These are phyloP conservation scores for Sicus ferrugineus DNA, from an alignment of 2,888 invertebrate genomes.

Conservation along the genomic window DNA sequence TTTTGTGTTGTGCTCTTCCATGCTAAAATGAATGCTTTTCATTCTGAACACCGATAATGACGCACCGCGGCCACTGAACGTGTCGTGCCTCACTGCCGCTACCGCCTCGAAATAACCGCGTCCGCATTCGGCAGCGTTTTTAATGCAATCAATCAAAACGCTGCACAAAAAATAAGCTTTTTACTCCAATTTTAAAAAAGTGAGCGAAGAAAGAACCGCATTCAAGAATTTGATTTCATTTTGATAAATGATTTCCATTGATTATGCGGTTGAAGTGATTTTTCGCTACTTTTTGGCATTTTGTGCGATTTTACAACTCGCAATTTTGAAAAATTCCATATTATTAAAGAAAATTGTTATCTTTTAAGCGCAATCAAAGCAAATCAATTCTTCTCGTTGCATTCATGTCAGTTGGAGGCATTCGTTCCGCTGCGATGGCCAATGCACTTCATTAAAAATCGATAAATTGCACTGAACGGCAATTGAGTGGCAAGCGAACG, in stretches of 20 bases:
- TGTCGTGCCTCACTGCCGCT: not conserved
- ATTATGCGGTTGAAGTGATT: not conserved
- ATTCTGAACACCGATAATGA: conserved; percentile 21
- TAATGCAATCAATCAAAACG: conserved; percentile 25
- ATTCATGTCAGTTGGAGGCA: not conserved
- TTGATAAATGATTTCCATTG: conserved; percentile 18
- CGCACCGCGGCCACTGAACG: conserved; percentile 21
- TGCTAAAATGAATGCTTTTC: conserved; percentile 21
- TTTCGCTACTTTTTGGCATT: not conserved
- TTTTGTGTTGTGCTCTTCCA: not conserved
- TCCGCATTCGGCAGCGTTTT: not conserved
- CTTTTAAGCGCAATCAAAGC: conserved; percentile 6
- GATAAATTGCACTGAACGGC: conserved; percentile 23
- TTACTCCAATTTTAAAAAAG: conserved; percentile 4
- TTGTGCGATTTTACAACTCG: not conserved
- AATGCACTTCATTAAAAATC: conserved; percentile 22
- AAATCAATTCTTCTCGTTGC: not conserved
- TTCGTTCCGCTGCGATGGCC: not conserved
- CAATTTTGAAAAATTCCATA: conserved; percentile 6
- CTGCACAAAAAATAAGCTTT: not conserved
- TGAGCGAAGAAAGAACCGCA: not conserved
- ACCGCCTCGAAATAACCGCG: not conserved
- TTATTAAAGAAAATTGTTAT: conserved; percentile 11
- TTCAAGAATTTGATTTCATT: not conserved
- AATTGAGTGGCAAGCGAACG: not conserved